Base-by-base conservation (phyloP, 2,113 vertebrate genomes). In the Abramis brama region DNA sequence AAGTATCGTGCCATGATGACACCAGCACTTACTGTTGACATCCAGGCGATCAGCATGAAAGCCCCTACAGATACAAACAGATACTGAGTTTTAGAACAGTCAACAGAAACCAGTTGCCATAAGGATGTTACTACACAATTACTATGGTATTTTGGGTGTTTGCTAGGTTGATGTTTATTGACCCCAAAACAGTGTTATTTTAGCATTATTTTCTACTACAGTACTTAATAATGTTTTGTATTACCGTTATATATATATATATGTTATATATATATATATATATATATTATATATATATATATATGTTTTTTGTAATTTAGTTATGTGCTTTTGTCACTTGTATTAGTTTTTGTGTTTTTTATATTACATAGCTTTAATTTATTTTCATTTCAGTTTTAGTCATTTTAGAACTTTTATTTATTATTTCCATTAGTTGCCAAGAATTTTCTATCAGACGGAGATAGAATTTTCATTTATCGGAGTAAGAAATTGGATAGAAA, bases 31-130 rank as follows among this genome's bases (percentile, higher is more conserved):
- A 93, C 96, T 1, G 93, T 92, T 0, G 94, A 95, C 92, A 97
- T 94, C 97, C 96, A 98, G 8, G 94, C 95, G 83, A 96, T 88
- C 85, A 96, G 95, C 97, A 98, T 98, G 0, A 97, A 86, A 0
- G 91, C 92, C 88, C 95, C 97, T 98, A 79, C 17, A 73, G 86
- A 87, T 0, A 43, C 27, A 79, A 25, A 17, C 30, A 39, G 85
- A 73, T 57, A 23, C 9, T 39, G 66, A 68, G 64, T 19, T 17
- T 9, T 15, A 68, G 15, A 70, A 2, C 3, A 36, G 15, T 68
- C 30, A 9, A 21, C 68, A 21, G 33, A 71, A 71, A 23, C 27
- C 27, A 71, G 25, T 68, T 68, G 71, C 36, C 71, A 74, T 21
- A 74, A n/a, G 39, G 66, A 33, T 19, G 30, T 23, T 39, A 43